Evolutionary conservation across 1,140 invertebrate genomes (phyloP), one percentile per base, ranked within the genome.

Genomic region (Bombus waltoni): DNA sequence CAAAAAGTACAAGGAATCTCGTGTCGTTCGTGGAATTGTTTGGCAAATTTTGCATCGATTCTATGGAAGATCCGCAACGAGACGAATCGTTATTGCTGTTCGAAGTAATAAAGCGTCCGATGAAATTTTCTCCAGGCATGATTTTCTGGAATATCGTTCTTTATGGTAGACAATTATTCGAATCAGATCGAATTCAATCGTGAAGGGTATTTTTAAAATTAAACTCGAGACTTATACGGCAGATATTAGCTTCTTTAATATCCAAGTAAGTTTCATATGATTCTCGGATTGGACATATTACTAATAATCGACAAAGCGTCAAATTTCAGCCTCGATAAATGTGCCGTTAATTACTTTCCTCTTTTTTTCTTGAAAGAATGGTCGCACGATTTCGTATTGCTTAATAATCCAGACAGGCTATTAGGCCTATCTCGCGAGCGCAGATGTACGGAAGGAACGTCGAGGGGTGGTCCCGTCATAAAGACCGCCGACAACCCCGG

Each of bases 401-500:
- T 89, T 90, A 92, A 92, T 92, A 92, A 91, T 92, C 88, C 42
- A 32, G 35, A 66, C 40, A n/a, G 35, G 62, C 78, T 83, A 88
- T 90, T 90, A 92, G 92, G 91, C 87, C 93, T 93, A 94, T 94
- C 92, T 93, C 57, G 73, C 87, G 81, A 68, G 81, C 86, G 70
- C 89, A 93, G 92, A 92, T 92, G 90, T 89, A 92, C 53, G 80
- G 75, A 38, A 65, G 70, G 62, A 72, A 59, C 53, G 9, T 76
- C 47, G 59, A 80, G 86, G 89, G 75, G 85, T 92, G 81, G 86
- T 87, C 74, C 86, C 90, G 92, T 94, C 93, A 93, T 94, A 93
- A 94, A 94, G 91, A 92, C 84, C 78, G 68, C 84, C 76, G 57
- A 53, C 87, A 75, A 79, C 32, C 86, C 81, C 74, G 78, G 76